Evolutionary conservation across 2,113 vertebrate genomes (phyloP).

Genomic region (Hiodon tergisus): DNA sequence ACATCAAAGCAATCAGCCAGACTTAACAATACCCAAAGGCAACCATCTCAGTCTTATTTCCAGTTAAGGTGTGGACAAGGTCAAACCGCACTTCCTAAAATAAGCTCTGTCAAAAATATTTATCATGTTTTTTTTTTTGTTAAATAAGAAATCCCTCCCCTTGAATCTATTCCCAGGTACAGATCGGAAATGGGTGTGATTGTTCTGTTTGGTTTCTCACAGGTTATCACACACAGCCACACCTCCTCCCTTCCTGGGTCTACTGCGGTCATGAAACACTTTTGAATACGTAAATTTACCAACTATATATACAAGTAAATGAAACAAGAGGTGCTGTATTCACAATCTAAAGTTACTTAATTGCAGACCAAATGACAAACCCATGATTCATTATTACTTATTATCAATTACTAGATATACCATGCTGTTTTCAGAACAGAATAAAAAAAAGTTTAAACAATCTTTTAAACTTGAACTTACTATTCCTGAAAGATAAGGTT

Average conservation of each 20-base stretch:
- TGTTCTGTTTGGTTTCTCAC: constrained; percentile 9
- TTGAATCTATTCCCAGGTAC: constrained; percentile 22
- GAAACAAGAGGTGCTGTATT: not conserved
- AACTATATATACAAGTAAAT: not conserved
- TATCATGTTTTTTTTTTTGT: too few species aligned
- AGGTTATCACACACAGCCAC: constrained; percentile 10
- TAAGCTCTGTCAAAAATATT: too few species aligned
- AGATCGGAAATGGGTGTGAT: constrained; percentile 14
- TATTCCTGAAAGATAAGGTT: too few species aligned
- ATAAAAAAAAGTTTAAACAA: too few species aligned
- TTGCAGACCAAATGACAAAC: not conserved
- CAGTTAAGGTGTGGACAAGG: constrained; percentile 34
- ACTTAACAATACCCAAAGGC: constrained; percentile 29
- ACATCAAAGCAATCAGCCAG: constrained; percentile 27
- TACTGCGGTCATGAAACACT: not conserved
- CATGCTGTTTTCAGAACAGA: too few species aligned
- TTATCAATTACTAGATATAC: too few species aligned
- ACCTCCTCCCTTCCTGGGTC: not conserved
- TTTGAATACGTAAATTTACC: not conserved
- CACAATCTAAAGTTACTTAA: not conserved
- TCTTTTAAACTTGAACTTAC: too few species aligned
- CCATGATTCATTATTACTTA: too few species aligned
- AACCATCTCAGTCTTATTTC: constrained; percentile 11
- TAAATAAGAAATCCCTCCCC: too few species aligned
- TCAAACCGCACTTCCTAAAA: constrained; percentile 36